Conservation (phyloP, 2,888 invertebrate species). For the Phorcus lineatus region DNA sequence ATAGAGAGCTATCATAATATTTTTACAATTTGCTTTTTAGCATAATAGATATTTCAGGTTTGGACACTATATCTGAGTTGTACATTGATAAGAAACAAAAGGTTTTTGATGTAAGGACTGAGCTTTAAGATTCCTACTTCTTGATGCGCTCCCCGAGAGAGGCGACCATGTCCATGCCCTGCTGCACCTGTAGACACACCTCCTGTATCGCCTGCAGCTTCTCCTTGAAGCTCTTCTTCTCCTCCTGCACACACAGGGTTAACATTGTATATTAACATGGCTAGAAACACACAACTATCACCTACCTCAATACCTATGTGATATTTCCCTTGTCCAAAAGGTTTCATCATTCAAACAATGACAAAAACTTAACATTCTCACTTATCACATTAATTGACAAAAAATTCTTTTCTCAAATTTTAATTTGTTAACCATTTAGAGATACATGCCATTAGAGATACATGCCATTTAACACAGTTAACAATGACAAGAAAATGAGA, state of each 20-base stretch:
- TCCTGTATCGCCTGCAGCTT: constrained; percentile 96
- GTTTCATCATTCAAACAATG: not conserved
- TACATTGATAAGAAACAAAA: constrained; percentile 38
- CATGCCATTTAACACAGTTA: no score
- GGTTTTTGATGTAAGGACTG: no score
- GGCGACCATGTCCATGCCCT: constrained; percentile 94
- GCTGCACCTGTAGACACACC: constrained; percentile 96
- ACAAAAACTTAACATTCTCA: not conserved
- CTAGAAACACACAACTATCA: not conserved
- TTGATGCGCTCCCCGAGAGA: constrained; percentile 94
- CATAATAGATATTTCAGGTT: no score
- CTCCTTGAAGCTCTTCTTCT: constrained; percentile 95
- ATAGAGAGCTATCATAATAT: no score
- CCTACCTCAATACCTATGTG: not conserved
- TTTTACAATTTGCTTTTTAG: no score
- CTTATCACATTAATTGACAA: not conserved
- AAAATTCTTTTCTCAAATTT: no score
- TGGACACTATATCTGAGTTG: no score
- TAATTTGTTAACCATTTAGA: no score
- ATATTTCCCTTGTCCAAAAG: no score
- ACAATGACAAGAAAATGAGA: no score
- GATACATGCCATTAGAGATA: no score
- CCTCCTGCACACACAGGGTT: constrained; percentile 80
- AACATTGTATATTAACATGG: not conserved
- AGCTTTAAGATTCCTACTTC: constrained; percentile 84